A percentile compares a stretch with the other conserved stretches of the same genome.
These are phyloP conservation scores for Apteryx mantelli DNA, from an alignment of 2,113 vertebrate species.

Conservation along the genomic window DNA sequence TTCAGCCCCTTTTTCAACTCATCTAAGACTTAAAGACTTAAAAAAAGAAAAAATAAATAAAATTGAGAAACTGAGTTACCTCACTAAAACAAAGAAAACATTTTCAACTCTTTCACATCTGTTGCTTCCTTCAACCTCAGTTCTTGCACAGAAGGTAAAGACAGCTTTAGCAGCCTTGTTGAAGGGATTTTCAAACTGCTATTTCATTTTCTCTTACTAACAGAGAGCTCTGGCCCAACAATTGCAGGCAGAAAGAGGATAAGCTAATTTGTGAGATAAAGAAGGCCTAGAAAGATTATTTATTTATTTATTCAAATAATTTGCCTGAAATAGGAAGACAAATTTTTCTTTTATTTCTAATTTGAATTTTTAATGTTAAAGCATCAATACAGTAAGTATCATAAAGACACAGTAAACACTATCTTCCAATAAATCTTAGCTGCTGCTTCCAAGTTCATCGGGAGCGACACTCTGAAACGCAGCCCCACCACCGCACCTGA, in stretches of 20 bases:
- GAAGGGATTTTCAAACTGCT: not conserved
- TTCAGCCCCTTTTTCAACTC: not conserved
- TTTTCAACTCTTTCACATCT: not conserved
- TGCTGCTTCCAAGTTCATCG: not conserved
- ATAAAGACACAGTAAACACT: rapidly evolving
- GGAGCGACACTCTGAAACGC: not conserved
- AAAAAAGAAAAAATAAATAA: not conserved
- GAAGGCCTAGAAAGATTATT: not conserved
- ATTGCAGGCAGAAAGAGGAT: not conserved
- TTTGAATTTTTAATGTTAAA: not conserved
- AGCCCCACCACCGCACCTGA: rapidly evolving
- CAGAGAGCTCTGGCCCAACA: not conserved
- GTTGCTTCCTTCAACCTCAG: not conserved
- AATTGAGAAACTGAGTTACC: not conserved
- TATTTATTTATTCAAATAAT: not conserved
- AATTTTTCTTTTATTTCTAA: not conserved
- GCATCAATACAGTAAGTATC: not conserved
- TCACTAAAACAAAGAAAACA: not conserved
- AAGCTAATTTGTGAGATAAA: not conserved
- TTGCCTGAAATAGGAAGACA: not conserved
- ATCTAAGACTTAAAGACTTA: not conserved
- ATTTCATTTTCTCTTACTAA: not conserved
- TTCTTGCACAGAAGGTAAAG: not conserved
- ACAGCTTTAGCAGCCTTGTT: not conserved
- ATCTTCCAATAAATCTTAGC: too few relatives aligned